These are phyloP conservation scores for Pachymerium ferrugineum DNA, from an alignment of 2,888 invertebrate species.

Conservation along the genomic window DNA sequence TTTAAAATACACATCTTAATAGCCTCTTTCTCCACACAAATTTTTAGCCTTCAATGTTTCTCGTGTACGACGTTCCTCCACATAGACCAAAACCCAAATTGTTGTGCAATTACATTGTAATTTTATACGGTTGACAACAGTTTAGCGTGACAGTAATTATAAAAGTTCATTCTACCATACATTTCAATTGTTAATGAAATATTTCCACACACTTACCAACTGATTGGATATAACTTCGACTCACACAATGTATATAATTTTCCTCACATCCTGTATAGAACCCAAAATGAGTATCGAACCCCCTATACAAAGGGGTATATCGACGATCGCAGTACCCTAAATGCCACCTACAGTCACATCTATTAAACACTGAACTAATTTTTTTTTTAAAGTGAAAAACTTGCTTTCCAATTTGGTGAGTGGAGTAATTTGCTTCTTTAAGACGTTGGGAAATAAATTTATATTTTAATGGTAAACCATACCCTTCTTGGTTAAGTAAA, in stretches of 20 bases:
- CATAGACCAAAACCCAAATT: too few species aligned
- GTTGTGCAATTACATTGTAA: too few species aligned
- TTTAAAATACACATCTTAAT: too few species aligned
- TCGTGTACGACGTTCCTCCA: too few species aligned
- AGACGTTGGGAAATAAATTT: neutral
- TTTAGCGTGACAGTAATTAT: too few species aligned
- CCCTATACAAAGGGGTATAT: constrained; percentile 11
- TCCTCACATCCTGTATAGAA: constrained; percentile 1
- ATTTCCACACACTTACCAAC: neutral
- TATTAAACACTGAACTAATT: neutral
- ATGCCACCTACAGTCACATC: neutral
- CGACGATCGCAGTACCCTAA: constrained; percentile 6
- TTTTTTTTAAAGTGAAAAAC: neutral
- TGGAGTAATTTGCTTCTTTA: constrained; percentile 18
- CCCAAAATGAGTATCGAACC: constrained; percentile 6
- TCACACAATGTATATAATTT: constrained; percentile 3
- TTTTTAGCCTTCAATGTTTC: too few species aligned
- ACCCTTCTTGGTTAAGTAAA: neutral
- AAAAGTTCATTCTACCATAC: too few species aligned
- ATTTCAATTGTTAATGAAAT: too few species aligned
- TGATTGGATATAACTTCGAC: neutral
- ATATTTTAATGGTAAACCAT: constrained; percentile 5
- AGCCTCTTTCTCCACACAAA: too few species aligned
- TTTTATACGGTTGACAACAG: too few species aligned
- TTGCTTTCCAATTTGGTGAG: constrained; percentile 30